Base-by-base conservation (phyloP, 2,113 vertebrate genomes). In the Epinephelus lanceolatus region DNA sequence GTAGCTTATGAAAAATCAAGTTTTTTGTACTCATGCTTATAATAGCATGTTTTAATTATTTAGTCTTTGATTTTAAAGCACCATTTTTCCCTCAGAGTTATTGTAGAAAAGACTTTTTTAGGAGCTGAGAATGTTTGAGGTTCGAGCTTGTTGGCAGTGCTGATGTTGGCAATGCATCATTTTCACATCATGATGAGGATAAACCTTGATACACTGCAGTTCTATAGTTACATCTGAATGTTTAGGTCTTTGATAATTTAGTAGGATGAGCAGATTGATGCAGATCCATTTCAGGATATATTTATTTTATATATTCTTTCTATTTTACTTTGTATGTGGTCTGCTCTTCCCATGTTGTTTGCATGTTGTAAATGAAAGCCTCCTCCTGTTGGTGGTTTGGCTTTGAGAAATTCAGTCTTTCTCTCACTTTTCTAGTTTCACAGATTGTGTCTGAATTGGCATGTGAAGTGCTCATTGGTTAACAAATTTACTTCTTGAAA, bases 401-500 rank as follows among this genome's bases (percentile, higher is more conserved):
- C 14, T 49, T 57, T 76, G 25, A 69, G 25, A 51, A 14, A 3
- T 30, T 45, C 17, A 55, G 37, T 21, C 19, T 42, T 15, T 61
- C 19, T 62, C 27, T 33, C 25, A 15, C 19, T 2, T 2, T 75
- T 78, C 7, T 25, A 67, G 57, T 76, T 83, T 73, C 47, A 76
- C 12, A 63, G 47, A 27, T 27, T 2, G 3, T 23, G 9, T 71
- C 61, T 47, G 71, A 68, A 65, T 42, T 63, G 33, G 3, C 65
- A 52, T 23, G 12, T 61, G 4, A 55, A 42, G 15, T 66, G 23
- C 70, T 74, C 42, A 72, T 33, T 45, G 45, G 52, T 62, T 4
- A 81, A 33, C 37, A 65, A 56, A 74, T 7, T 80, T 14, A 9
- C 66, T 57, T 61, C 14, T 56, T 68, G 56, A 67, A 76, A 10